Percentiles rank a stretch among this genome's conserved stretches.
Conservation (phyloP, 2,113 vertebrate species). For the Puntigrus tetrazona region DNA sequence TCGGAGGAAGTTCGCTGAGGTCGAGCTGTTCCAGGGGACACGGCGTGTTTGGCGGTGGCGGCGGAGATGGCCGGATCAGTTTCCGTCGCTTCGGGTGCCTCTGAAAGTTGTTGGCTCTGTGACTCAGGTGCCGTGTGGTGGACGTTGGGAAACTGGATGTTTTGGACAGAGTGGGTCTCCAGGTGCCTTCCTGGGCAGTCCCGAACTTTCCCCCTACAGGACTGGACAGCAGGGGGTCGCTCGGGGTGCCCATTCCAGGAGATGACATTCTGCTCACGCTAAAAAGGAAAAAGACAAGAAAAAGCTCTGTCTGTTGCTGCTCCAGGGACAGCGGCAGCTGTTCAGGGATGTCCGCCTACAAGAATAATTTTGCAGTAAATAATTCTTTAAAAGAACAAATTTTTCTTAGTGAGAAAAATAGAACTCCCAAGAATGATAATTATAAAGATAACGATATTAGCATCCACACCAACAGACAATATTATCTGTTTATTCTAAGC, state of each 20-base stretch:
- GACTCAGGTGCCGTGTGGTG: constrained; percentile 87
- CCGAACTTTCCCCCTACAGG: constrained; percentile 67
- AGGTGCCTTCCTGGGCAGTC: constrained; percentile 79
- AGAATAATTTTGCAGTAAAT: neutral
- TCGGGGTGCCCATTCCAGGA: constrained; percentile 77
- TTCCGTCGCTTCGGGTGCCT: constrained; percentile 90
- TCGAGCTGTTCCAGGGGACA: constrained; percentile 87
- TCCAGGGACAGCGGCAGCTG: neutral
- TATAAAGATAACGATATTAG: too few species aligned
- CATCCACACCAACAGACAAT: too few species aligned
- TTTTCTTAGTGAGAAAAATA: too few species aligned
- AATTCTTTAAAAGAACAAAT: too few species aligned
- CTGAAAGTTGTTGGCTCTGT: constrained; percentile 98
- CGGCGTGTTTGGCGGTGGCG: constrained; percentile 92
- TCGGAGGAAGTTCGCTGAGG: constrained; percentile 87
- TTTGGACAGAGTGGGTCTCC: constrained; percentile 80
- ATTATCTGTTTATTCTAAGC: too few species aligned
- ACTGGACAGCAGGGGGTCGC: constrained; percentile 80
- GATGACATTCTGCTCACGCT: constrained; percentile 77
- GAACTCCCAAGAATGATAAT: too few species aligned
- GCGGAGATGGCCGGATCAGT: constrained; percentile 87
- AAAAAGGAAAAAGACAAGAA: neutral
- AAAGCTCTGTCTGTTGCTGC: neutral
- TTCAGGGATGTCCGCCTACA: neutral
- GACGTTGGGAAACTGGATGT: constrained; percentile 79